Evolutionary conservation across 2,888 invertebrate genomes (phyloP).

Genomic region (Dermolepida albohirtum): DNA sequence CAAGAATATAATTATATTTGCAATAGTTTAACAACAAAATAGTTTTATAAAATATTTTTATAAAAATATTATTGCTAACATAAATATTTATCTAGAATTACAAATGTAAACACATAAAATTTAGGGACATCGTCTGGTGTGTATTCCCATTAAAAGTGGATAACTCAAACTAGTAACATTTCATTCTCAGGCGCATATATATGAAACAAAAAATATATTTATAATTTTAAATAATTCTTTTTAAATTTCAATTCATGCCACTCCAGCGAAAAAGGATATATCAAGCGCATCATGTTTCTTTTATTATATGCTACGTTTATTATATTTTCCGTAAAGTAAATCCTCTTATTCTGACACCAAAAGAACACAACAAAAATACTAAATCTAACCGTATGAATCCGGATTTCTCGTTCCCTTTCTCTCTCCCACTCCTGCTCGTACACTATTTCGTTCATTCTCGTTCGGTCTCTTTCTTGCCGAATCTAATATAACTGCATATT

Average conservation of each 20-base stretch:
- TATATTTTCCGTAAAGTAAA: conserved; percentile 26
- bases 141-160: too few species aligned
- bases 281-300: conserved; percentile 33
- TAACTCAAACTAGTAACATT: too few species aligned
- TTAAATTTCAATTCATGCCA: conserved; percentile 20
- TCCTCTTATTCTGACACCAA: conserved; percentile 34
- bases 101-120: too few species aligned
- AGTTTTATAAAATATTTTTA: too few species aligned
- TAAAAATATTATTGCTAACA: too few species aligned
- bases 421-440: not conserved
- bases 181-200: too few species aligned
- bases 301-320: conserved; percentile 22
- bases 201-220: too few species aligned
- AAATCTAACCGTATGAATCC: conserved; percentile 41
- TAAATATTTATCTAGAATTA: too few species aligned
- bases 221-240: not conserved
- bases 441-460: not conserved
- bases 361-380: conserved; percentile 40
- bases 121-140: too few species aligned
- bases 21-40: too few species aligned
- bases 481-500: conserved; percentile 55
- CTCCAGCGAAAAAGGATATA: not conserved
- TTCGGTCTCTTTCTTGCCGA: conserved; percentile 31
- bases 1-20: too few species aligned
- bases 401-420: not conserved